Evolutionary conservation across 1,140 invertebrate genomes (phyloP).

Genomic region (Zelostemma sp.): DNA sequence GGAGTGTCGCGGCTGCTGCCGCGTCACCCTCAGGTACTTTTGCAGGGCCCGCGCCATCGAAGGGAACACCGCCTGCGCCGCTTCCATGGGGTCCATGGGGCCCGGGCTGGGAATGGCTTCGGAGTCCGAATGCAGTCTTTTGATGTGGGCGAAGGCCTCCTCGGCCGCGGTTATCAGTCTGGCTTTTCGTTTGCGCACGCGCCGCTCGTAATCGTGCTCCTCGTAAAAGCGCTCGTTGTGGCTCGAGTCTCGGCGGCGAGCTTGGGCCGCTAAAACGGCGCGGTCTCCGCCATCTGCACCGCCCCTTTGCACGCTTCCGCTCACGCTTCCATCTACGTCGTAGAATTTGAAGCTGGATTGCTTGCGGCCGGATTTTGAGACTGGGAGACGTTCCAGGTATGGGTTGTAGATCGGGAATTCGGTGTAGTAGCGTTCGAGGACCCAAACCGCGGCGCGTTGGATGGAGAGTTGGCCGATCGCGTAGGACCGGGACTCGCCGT

Average conservation of each 20-base stretch:
- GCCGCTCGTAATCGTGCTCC: slow-evolving; percentile 95
- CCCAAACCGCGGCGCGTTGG: slow-evolving; percentile 93
- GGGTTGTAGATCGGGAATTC: slow-evolving; percentile 95
- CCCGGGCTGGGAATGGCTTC: slow-evolving; percentile 66
- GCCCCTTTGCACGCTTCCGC: slow-evolving; percentile 77
- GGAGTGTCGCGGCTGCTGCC: slow-evolving; percentile 95
- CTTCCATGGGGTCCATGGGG: slow-evolving; percentile 93
- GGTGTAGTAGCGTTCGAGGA: slow-evolving; percentile 94
- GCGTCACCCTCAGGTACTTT: slow-evolving; percentile 94
- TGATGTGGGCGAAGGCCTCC: slow-evolving; percentile 97
- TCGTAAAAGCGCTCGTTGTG: slow-evolving; percentile 98
- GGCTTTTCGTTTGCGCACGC: slow-evolving; percentile 91
- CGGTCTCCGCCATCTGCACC: slow-evolving; percentile 71
- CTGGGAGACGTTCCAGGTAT: slow-evolving; percentile 90
- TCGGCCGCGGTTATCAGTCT: slow-evolving; percentile 92
- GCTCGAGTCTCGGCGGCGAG: slow-evolving; percentile 85
- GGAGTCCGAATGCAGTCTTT: slow-evolving; percentile 79
- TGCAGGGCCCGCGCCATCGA: slow-evolving; percentile 95
- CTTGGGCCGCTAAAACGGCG: slow-evolving; percentile 79
- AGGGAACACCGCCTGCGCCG: slow-evolving; percentile 96
- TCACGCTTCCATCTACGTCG: slow-evolving; percentile 90
- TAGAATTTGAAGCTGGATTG: slow-evolving; percentile 95
- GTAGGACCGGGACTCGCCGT: slow-evolving; percentile 89
- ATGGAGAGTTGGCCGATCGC: slow-evolving; percentile 93
- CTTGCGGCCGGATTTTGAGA: slow-evolving; percentile 85